phyloP scores from a whole-genome alignment of 2,797 vertebrate genomes.

The Potorous gilbertii region DNA sequence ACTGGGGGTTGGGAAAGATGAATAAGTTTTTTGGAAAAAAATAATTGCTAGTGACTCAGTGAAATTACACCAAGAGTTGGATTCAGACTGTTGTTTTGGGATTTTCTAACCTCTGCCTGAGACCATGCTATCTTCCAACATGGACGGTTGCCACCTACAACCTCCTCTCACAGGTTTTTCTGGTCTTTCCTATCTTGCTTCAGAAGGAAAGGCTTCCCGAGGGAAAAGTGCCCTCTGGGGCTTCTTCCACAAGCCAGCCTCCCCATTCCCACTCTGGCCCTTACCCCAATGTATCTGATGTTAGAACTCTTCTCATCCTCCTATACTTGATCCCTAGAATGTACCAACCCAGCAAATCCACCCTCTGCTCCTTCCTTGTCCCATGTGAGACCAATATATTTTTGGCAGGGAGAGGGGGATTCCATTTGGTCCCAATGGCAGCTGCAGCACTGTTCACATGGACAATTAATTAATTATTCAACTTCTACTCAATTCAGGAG shows the following conservation, averaged over 20 bases:
- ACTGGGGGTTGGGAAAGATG: neutral
- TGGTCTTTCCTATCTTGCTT: neutral
- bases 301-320: neutral
- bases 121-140: neutral
- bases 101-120: neutral
- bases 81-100: neutral
- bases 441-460: neutral
- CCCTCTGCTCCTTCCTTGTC: neutral
- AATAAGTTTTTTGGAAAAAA: neutral
- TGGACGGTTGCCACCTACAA: neutral
- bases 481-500: neutral
- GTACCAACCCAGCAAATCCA: neutral
- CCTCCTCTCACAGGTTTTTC: neutral
- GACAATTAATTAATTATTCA: neutral
- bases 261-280: neutral
- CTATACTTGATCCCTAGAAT: neutral
- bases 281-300: neutral
- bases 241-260: neutral
- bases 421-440: neutral
- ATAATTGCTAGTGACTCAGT: neutral
- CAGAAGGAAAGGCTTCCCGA: neutral
- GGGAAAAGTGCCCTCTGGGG: neutral
- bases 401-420: neutral
- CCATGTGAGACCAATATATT: neutral
- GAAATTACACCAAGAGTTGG: neutral